Evolutionary conservation across 2,797 vertebrate species (phyloP).

Genomic region (Myripristis jacobus): DNA sequence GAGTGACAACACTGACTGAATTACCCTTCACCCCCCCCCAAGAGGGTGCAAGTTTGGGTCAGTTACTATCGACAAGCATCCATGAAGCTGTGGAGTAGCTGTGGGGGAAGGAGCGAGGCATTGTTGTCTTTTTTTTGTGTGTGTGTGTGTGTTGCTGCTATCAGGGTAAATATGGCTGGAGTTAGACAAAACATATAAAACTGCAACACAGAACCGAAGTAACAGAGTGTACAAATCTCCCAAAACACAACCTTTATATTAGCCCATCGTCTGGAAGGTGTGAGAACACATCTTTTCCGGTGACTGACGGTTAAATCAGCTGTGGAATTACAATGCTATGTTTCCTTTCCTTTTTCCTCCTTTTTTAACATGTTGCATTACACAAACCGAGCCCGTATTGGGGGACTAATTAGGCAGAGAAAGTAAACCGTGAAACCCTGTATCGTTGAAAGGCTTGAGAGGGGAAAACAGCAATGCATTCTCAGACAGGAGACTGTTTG

Average conservation of each 20-base stretch:
- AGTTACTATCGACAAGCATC: conserved; percentile 72
- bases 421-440: conserved; percentile 75
- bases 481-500: conserved; percentile 92
- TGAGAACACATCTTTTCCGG: conserved; percentile 38
- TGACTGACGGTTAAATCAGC: conserved; percentile 74
- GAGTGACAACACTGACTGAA: conserved; percentile 74
- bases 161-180: conserved; percentile 53
- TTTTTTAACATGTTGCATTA: conserved; percentile 55
- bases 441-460: conserved; percentile 66
- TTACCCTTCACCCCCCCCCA: conserved; percentile 66
- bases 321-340: conserved; percentile 62
- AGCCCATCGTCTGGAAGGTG: conserved; percentile 18
- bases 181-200: conserved; percentile 53
- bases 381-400: conserved; percentile 59
- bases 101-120: conserved; percentile 55
- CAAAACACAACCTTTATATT: conserved; percentile 44
- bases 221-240: conserved; percentile 44
- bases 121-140: conserved; percentile 64
- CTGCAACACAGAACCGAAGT: conserved; percentile 47
- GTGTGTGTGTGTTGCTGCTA: conserved; percentile 47
- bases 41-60: conserved; percentile 79
- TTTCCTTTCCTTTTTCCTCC: conserved; percentile 61
- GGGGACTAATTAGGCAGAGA: conserved; percentile 79
- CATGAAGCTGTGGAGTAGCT: conserved; percentile 55
- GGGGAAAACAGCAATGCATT: conserved; percentile 88